phyloP scores from a whole-genome alignment of 2,797 vertebrate genomes.

The Rhinichthys osculus region DNA sequence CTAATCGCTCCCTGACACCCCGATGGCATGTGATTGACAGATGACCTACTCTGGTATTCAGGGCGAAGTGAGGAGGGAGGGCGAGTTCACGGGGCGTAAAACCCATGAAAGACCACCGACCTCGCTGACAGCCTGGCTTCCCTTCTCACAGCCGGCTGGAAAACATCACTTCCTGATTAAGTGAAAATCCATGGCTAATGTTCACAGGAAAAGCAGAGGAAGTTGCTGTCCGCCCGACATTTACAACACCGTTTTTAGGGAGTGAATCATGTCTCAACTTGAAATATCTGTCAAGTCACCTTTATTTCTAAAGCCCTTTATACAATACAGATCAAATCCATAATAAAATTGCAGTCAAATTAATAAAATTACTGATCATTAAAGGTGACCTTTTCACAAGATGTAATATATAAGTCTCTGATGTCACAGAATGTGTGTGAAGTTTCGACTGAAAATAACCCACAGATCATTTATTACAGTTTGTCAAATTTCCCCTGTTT shows the following conservation, averaged over 20 bases:
- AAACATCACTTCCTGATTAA: neutral
- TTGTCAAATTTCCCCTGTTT: no score
- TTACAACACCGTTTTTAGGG: neutral
- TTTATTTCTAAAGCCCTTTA: neutral
- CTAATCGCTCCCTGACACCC: conserved; percentile 63
- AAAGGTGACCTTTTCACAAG: no score
- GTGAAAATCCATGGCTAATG: neutral
- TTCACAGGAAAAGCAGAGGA: conserved; percentile 1
- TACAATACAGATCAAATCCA: no score
- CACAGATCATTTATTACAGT: no score
- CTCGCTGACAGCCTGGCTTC: conserved; percentile 1
- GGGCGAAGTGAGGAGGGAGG: conserved; percentile 33
- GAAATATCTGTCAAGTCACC: neutral
- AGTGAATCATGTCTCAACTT: neutral
- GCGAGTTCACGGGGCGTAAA: neutral
- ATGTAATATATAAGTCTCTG: no score
- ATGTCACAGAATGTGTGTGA: no score
- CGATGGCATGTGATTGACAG: conserved; percentile 69
- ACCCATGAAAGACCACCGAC: conserved; percentile 44
- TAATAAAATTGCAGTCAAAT: no score
- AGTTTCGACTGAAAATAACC: no score
- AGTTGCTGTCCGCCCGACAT: neutral
- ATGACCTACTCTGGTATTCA: conserved; percentile 79
- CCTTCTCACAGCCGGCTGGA: neutral
- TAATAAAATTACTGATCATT: no score